Conservation (phyloP, 2,888 invertebrate genomes). For the Stramonita haemastoma region DNA sequence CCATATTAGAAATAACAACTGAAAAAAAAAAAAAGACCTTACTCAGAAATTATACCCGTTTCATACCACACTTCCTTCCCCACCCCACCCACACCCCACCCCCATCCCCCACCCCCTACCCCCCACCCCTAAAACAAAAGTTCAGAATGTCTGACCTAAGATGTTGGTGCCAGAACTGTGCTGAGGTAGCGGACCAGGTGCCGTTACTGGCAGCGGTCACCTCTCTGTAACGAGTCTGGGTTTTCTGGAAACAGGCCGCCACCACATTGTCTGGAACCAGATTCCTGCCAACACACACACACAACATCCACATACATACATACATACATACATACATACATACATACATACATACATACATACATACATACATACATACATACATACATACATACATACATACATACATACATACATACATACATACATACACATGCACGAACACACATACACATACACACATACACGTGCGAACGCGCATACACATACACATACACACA, state of each 20-base stretch:
- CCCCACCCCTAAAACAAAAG: background rate
- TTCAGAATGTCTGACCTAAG: slow-evolving; percentile 51
- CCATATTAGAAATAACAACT: too few species aligned
- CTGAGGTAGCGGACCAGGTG: slow-evolving; percentile 52
- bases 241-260: slow-evolving; percentile 58
- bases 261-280: slow-evolving; percentile 71
- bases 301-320: background rate
- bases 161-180: slow-evolving; percentile 82
- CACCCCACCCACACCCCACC: background rate
- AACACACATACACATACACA: too few species aligned
- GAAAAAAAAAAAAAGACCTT: too few species aligned
- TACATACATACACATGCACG: too few species aligned
- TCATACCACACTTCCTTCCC: background rate
- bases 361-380: too few species aligned
- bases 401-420: too few species aligned
- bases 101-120: background rate
- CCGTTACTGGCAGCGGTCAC: slow-evolving; percentile 1
- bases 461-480: too few species aligned
- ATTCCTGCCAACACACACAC: slow-evolving; percentile 60
- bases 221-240: slow-evolving; percentile 58
- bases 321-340: too few species aligned
- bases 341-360: too few species aligned
- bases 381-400: too few species aligned
- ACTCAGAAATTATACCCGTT: too few species aligned
- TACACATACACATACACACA: too few species aligned